These are phyloP conservation scores for Paramormyrops hopkinsi DNA, from an alignment of 2,797 vertebrate species.

Conservation along the genomic window DNA sequence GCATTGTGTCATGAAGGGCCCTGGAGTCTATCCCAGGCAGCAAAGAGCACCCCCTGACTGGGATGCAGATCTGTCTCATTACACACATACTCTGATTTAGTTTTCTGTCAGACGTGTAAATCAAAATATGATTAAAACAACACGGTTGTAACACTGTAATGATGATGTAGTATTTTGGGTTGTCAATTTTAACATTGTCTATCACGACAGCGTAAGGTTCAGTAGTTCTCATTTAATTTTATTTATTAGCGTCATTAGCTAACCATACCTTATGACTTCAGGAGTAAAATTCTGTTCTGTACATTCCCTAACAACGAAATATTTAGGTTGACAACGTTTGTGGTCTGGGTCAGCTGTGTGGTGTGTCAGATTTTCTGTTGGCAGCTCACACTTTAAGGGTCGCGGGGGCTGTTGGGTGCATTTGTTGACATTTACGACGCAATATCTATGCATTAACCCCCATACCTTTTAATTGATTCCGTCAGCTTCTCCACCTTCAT, in stretches of 20 bases:
- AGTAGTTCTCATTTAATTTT: neutral
- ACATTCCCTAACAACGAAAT: slow-evolving; percentile 24
- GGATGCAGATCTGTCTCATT: neutral
- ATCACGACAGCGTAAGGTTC: neutral
- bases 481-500: neutral
- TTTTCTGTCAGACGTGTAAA: neutral
- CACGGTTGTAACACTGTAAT: neutral
- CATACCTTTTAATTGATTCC: neutral
- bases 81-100: neutral
- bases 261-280: neutral
- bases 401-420: neutral
- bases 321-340: slow-evolving; percentile 21
- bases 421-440: neutral
- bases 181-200: neutral
- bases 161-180: neutral
- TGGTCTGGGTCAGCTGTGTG: neutral
- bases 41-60: neutral
- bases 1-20: neutral
- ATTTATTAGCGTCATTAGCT: neutral
- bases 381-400: neutral
- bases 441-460: neutral
- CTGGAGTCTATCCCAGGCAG: neutral
- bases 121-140: neutral
- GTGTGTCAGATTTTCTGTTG: slow-evolving; percentile 2
- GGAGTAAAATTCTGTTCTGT: neutral